Evolutionary conservation across 2,113 vertebrate species (phyloP).

Genomic region (Dunckerocampus dactyliophorus): DNA sequence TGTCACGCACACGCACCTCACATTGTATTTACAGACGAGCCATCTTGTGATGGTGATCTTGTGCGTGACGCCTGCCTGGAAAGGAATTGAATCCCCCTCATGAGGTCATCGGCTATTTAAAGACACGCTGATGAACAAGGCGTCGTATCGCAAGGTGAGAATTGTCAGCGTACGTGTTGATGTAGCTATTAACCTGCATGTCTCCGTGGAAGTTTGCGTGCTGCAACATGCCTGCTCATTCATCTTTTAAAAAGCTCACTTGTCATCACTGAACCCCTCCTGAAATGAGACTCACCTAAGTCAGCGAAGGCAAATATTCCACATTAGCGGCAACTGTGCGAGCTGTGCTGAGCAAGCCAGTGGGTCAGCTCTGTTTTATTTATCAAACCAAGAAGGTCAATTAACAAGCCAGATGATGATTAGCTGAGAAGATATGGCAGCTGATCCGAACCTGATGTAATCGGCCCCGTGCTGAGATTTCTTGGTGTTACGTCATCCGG

Average conservation of each 20-base stretch:
- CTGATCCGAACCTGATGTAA: conserved; percentile 59
- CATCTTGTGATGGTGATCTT: too few species aligned
- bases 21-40: too few species aligned
- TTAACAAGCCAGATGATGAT: conserved; percentile 42
- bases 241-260: conserved; percentile 42
- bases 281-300: conserved; percentile 47
- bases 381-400: conserved; percentile 42
- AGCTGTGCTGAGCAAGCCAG: conserved; percentile 42
- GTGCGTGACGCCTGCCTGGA: neutral
- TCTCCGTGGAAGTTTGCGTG: neutral
- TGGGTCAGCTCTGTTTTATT: conserved; percentile 33
- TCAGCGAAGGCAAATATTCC: conserved; percentile 32
- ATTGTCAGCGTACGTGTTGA: neutral
- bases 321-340: conserved; percentile 42
- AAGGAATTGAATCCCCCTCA: neutral
- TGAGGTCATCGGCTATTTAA: neutral
- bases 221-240: conserved; percentile 32
- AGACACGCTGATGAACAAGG: neutral
- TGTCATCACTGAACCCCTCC: too few species aligned
- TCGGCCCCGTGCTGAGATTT: conserved; percentile 49
- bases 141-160: neutral
- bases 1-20: conserved; percentile 13
- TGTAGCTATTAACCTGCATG: neutral
- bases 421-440: conserved; percentile 43
- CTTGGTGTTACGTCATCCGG: conserved; percentile 62